A percentile compares a stretch with the other conserved stretches of the same genome.
phyloP scores from a whole-genome alignment of 2,797 vertebrate genomes.

The Psittacula echo region DNA sequence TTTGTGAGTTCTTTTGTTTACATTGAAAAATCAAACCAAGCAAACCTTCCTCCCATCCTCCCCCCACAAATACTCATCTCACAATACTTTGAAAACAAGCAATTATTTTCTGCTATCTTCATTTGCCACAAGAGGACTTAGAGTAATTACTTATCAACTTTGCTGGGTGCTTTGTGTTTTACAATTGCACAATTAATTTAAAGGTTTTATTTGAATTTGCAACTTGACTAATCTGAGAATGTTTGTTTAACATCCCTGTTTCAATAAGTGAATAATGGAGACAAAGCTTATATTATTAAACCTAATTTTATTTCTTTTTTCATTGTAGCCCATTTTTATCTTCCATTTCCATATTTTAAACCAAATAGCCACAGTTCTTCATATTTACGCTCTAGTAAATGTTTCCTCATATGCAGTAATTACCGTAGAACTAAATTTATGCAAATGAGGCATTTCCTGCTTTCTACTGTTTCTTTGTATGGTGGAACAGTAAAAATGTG shows the following conservation, averaged over 20 bases:
- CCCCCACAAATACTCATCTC: not conserved
- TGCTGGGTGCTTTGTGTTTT: not conserved
- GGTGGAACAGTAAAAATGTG: not conserved
- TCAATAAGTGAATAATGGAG: not conserved
- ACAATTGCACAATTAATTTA: conserved; percentile 10
- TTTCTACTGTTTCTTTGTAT: not conserved
- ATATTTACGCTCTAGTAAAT: not conserved
- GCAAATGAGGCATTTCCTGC: conserved; percentile 4
- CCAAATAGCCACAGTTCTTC: not conserved
- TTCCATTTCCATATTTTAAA: conserved; percentile 58
- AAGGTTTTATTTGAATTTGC: conserved; percentile 32
- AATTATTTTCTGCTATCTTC: conserved; percentile 14
- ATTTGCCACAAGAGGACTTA: conserved; percentile 5
- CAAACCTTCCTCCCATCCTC: no score
- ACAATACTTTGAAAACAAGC: not conserved
- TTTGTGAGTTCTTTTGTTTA: not conserved
- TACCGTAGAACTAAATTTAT: conserved; percentile 58
- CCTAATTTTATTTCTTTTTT: not conserved
- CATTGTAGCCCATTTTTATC: conserved; percentile 53
- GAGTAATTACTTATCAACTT: not conserved
- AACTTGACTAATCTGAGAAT: conserved; percentile 2
- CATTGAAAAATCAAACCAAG: not conserved
- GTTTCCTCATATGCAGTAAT: conserved; percentile 18
- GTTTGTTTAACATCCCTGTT: conserved; percentile 18
- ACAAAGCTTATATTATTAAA: conserved; percentile 28